Evolutionary conservation across 2,797 vertebrate species (phyloP).

Genomic region (Loris lydekkerianus): DNA sequence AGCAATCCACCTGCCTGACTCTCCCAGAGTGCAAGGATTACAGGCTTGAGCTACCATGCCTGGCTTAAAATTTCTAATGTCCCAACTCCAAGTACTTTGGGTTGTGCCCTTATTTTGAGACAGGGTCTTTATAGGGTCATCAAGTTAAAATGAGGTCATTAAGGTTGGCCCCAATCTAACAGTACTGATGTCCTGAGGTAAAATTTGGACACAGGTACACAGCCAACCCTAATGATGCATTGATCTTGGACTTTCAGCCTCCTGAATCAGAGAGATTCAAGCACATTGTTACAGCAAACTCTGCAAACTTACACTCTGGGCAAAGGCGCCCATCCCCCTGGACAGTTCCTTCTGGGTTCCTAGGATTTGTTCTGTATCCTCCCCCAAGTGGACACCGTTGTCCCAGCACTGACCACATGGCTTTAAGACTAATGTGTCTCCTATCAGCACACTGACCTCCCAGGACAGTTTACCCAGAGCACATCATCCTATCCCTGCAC

Average conservation of each 20-base stretch:
- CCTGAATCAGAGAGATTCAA: neutral
- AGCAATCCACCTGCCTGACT: no score
- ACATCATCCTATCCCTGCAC: rapidly evolving
- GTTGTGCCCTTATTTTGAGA: neutral
- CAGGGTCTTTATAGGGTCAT: neutral
- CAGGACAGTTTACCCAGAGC: neutral
- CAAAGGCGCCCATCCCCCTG: no score
- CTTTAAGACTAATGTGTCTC: neutral
- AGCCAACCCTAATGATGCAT: no score
- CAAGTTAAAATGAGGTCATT: neutral
- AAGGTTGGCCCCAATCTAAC: neutral
- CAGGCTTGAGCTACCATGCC: no score
- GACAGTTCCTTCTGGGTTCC: neutral
- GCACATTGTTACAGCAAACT: neutral
- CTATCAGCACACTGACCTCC: neutral
- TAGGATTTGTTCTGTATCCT: neutral
- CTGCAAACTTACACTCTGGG: neutral
- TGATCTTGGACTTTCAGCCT: neutral
- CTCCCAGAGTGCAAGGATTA: no score
- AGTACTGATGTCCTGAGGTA: no score
- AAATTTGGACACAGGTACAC: neutral
- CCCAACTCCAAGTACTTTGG: neutral
- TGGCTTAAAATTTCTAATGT: neutral
- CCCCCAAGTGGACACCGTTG: neutral
- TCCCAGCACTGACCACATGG: neutral